Evolutionary conservation across 1,140 invertebrate genomes (phyloP).

Genomic region (Leguminivora glycinivorella): DNA sequence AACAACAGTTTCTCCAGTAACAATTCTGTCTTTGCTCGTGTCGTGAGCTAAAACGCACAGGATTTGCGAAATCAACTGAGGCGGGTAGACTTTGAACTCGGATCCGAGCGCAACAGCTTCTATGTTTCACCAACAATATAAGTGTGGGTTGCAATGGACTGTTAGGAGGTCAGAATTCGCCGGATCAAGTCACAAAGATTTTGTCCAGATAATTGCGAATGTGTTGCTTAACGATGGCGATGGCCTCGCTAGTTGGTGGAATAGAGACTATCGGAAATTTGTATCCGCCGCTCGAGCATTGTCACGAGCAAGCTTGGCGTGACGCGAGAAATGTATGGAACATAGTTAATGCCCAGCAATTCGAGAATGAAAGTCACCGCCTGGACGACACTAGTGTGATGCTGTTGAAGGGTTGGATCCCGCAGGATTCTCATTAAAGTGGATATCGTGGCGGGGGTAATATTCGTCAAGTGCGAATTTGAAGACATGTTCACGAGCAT

Average conservation of each 20-base stretch:
- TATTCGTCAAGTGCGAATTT: conserved; percentile 95
- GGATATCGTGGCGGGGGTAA: conserved; percentile 97
- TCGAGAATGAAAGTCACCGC: conserved; percentile 98
- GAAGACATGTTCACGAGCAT: conserved; percentile 97
- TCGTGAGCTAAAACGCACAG: conserved; percentile 95
- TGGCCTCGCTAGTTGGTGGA: conserved; percentile 93
- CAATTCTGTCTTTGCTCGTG: conserved; percentile 89
- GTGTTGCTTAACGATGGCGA: conserved; percentile 96
- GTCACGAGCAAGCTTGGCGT: conserved; percentile 94
- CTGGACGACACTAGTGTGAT: conserved; percentile 97
- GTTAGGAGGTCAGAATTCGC: conserved; percentile 88
- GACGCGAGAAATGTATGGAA: conserved; percentile 96
- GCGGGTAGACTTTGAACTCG: conserved; percentile 97
- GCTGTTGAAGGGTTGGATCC: conserved; percentile 93
- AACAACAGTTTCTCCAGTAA: conserved; percentile 92
- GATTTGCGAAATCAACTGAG: conserved; percentile 96
- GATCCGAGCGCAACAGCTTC: conserved; percentile 96
- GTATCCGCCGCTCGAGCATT: conserved; percentile 93
- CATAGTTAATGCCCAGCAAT: conserved; percentile 96
- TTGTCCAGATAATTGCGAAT: conserved; percentile 97
- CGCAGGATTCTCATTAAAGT: conserved; percentile 97
- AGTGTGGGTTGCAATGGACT: conserved; percentile 89
- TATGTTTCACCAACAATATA: conserved; percentile 95
- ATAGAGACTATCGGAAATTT: conserved; percentile 92
- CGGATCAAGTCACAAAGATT: conserved; percentile 96